Evolutionary conservation across 2,113 vertebrate species (phyloP).

Genomic region (Callocephalon fimbriatum): DNA sequence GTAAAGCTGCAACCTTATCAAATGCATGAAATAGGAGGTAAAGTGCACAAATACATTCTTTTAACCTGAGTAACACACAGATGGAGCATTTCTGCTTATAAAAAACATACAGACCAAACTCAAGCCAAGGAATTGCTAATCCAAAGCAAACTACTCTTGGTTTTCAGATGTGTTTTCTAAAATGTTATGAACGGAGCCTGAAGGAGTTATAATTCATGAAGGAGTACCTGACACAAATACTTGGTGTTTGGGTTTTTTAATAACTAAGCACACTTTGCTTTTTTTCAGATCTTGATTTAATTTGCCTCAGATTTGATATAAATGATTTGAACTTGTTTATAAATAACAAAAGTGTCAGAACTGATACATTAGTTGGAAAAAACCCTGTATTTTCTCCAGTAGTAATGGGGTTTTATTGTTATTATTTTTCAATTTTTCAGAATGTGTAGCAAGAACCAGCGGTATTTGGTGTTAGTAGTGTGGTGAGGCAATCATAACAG

Average conservation of each 20-base stretch:
- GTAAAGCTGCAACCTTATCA: not conserved
- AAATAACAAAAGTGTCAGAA: not conserved
- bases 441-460: not conserved
- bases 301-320: not conserved
- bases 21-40: not conserved
- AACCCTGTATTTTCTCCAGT: fast-evolving
- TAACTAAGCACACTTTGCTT: not conserved
- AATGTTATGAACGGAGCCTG: not conserved
- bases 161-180: not conserved
- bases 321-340: not conserved
- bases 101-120: not conserved
- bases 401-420: not conserved
- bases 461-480: not conserved
- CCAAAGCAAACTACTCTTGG: not conserved
- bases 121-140: not conserved
- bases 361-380: not conserved
- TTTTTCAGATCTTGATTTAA: not conserved
- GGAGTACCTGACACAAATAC: not conserved
- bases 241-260: not conserved
- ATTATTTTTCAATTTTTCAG: not conserved
- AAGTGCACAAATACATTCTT: not conserved
- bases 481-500: not conserved
- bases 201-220: not conserved
- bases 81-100: not conserved
- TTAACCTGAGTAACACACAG: not conserved